Evolutionary conservation across 2,113 vertebrate species (phyloP).

Genomic region (Lutjanus erythropterus): DNA sequence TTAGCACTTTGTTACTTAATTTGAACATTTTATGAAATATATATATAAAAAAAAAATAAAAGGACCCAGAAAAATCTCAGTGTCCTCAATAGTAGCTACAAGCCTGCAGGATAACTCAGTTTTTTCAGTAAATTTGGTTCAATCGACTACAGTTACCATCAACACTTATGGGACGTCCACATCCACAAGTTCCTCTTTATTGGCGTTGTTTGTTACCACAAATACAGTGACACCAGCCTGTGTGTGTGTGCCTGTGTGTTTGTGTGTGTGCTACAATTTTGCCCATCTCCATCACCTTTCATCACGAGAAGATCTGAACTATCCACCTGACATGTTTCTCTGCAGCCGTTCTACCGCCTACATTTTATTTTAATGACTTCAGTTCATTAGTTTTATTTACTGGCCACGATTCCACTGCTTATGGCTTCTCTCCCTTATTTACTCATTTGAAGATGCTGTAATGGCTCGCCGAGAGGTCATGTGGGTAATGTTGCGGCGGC

Average conservation of each 20-base stretch:
- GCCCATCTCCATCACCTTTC: neutral
- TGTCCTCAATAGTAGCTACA: too few species aligned
- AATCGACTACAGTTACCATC: too few species aligned
- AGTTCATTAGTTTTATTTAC: constrained; percentile 21
- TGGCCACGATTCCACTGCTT: neutral
- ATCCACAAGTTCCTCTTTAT: too few species aligned
- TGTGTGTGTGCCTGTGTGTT: neutral
- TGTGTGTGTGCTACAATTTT: neutral
- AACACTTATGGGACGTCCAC: too few species aligned
- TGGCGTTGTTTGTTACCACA: too few species aligned
- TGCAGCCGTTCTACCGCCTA: neutral
- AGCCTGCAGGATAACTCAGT: too few species aligned
- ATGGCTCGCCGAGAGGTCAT: neutral
- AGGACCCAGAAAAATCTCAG: too few species aligned
- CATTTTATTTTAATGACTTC: constrained; percentile 1
- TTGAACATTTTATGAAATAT: too few species aligned
- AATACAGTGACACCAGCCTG: too few species aligned
- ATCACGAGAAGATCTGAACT: constrained; percentile 1
- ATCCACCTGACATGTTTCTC: neutral
- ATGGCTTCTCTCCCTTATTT: neutral
- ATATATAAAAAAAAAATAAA: too few species aligned
- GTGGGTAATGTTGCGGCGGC: neutral
- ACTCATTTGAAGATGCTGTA: neutral
- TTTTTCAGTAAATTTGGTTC: too few species aligned
- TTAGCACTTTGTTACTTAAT: too few species aligned